These are phyloP conservation scores for Macquaria ambigua DNA, from an alignment of 2,113 vertebrate species.

Conservation along the genomic window DNA sequence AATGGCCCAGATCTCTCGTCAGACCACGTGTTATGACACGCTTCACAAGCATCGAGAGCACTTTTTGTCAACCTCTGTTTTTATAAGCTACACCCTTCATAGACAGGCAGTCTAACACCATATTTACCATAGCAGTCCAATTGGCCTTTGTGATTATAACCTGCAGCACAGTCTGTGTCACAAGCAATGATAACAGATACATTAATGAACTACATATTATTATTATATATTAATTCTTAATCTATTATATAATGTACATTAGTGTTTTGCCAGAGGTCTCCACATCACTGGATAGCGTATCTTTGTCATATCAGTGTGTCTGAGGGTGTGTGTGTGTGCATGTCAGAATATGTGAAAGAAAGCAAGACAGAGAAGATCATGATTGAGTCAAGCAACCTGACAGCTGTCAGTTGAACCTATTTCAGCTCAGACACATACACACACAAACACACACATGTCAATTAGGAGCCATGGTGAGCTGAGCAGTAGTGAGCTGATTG, in stretches of 20 bases:
- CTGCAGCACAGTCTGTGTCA: background rate
- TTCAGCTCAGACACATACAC: conserved; percentile 52
- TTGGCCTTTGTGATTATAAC: background rate
- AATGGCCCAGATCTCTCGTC: background rate
- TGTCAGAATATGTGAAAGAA: conserved; percentile 43
- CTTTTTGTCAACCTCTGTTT: background rate
- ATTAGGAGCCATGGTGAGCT: conserved; percentile 75
- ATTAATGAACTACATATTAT: background rate
- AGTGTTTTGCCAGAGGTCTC: conserved; percentile 19
- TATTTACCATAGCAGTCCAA: background rate
- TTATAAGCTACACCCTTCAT: background rate
- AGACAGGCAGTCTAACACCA: no score
- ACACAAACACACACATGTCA: conserved; percentile 67
- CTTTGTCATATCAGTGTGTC: background rate
- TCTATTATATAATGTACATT: background rate
- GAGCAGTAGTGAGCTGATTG: conserved; percentile 73
- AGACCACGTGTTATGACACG: background rate
- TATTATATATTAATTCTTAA: background rate
- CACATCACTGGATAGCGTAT: background rate
- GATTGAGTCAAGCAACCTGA: conserved; percentile 72
- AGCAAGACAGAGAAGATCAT: conserved; percentile 29
- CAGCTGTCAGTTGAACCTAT: conserved; percentile 80
- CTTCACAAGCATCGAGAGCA: background rate
- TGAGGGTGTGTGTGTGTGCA: background rate
- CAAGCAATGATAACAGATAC: background rate